These are phyloP conservation scores for Cichlasoma orientale DNA, from an alignment of 2,797 vertebrate species.

Conservation along the genomic window DNA sequence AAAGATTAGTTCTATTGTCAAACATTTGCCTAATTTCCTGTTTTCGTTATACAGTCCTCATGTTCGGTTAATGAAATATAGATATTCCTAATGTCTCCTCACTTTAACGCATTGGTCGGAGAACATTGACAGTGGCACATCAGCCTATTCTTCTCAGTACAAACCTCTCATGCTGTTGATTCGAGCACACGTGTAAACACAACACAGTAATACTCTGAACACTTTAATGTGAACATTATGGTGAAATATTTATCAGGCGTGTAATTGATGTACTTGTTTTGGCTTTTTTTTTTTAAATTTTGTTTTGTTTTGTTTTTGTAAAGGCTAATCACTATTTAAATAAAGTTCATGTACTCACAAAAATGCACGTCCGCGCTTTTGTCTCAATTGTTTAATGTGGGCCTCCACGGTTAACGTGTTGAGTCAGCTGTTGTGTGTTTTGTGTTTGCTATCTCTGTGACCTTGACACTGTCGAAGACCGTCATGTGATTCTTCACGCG, in stretches of 20 bases:
- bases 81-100: slow-evolving; percentile 18
- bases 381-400: background rate
- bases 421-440: slow-evolving; percentile 24
- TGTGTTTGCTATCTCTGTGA: background rate
- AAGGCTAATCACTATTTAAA: slow-evolving; percentile 97
- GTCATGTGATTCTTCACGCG: background rate
- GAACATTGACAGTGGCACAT: slow-evolving; percentile 31
- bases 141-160: slow-evolving; percentile 19
- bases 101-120: background rate
- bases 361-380: slow-evolving; percentile 10
- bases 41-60: slow-evolving; percentile 14
- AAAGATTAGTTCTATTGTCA: slow-evolving; percentile 14
- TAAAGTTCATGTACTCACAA: slow-evolving; percentile 91
- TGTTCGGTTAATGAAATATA: slow-evolving; percentile 2
- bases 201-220: slow-evolving; percentile 43
- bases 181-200: slow-evolving; percentile 34
- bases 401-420: background rate
- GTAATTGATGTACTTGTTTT: slow-evolving; percentile 93
- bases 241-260: slow-evolving; percentile 96
- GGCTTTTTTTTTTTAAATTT: slow-evolving; percentile 43
- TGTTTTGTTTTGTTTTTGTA: slow-evolving; percentile 82
- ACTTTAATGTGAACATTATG: slow-evolving; percentile 87
- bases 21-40: background rate
- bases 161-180: slow-evolving; percentile 23
- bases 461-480: background rate